Percentiles rank a stretch among this genome's conserved stretches.
Evolutionary conservation across 2,797 vertebrate species (phyloP).

Genomic region (Helostoma temminkii): DNA sequence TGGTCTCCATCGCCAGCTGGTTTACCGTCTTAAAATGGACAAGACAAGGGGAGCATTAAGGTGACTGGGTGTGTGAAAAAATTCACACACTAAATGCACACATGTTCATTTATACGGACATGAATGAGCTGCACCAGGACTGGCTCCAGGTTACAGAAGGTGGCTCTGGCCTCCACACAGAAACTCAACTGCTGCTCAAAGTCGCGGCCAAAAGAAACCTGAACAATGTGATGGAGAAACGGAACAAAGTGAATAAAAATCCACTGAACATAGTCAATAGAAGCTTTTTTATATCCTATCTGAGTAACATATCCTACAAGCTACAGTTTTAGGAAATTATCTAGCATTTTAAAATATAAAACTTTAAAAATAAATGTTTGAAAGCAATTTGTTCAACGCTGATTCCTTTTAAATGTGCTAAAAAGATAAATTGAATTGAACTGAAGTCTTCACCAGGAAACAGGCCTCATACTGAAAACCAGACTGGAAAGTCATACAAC

Average conservation of each 20-base stretch:
- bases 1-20: conserved; percentile 96
- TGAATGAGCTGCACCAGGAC: conserved; percentile 96
- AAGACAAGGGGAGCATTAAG: not conserved
- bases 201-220: conserved; percentile 98
- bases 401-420: too few relatives aligned
- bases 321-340: too few relatives aligned
- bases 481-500: too few relatives aligned
- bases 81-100: not conserved
- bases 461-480: too few relatives aligned
- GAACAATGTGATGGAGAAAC: not conserved
- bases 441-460: too few relatives aligned
- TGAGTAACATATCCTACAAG: too few relatives aligned
- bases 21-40: conserved; percentile 89
- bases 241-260: not conserved
- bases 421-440: too few relatives aligned
- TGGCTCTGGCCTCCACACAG: conserved; percentile 95
- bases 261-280: too few relatives aligned
- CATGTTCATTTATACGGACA: conserved; percentile 79
- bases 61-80: too few relatives aligned
- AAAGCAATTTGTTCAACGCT: too few relatives aligned
- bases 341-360: not conserved
- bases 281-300: too few relatives aligned
- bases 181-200: conserved; percentile 99
- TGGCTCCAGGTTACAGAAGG: conserved; percentile 96
- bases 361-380: not conserved